phyloP scores from a whole-genome alignment of 2,797 vertebrate species.

The Eutrigla gurnardus region DNA sequence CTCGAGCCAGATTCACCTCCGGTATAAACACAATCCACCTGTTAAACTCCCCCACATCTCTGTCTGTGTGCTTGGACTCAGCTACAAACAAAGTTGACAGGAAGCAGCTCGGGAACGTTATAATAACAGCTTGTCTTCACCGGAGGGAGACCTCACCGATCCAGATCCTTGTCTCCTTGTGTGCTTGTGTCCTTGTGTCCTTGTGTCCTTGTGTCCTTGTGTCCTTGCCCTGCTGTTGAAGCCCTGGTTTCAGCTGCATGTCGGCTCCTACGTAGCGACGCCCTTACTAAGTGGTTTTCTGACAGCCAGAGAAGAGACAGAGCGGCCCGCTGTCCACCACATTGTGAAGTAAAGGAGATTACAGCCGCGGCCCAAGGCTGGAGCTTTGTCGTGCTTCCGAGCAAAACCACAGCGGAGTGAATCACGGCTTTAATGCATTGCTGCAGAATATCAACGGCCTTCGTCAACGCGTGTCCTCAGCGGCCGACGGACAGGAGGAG shows the following conservation, averaged over 20 bases:
- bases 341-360: constrained; percentile 30
- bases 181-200: too few relatives aligned
- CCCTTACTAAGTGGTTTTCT: neutral
- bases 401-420: constrained; percentile 38
- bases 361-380: constrained; percentile 18
- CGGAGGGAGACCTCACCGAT: neutral
- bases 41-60: too few relatives aligned
- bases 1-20: neutral
- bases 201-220: neutral
- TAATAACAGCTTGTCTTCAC: neutral
- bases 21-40: too few relatives aligned
- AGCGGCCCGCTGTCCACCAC: neutral
- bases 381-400: constrained; percentile 19
- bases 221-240: neutral
- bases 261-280: neutral
- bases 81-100: too few relatives aligned
- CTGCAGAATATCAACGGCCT: constrained; percentile 56
- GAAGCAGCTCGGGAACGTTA: neutral
- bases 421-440: constrained; percentile 46
- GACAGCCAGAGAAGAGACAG: neutral
- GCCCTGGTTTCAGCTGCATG: neutral
- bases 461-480: constrained; percentile 50
- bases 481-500: constrained; percentile 36
- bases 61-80: too few relatives aligned
- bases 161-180: neutral